phyloP scores from a whole-genome alignment of 2,113 vertebrate genomes.

The Melanerpes aurifrons region DNA sequence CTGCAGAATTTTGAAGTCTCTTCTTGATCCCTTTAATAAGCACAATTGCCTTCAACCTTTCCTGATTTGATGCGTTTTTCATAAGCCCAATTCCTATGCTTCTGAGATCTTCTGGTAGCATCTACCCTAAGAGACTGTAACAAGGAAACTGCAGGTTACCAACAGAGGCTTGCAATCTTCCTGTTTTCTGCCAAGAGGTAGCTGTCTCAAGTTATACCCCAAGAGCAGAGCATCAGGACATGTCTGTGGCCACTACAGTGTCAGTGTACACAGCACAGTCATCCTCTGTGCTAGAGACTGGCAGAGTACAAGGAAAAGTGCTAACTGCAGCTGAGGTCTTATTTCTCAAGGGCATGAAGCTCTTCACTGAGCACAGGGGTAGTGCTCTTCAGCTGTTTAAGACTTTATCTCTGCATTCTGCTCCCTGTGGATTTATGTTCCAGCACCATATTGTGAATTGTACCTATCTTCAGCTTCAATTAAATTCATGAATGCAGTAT shows the following conservation, averaged over 20 bases:
- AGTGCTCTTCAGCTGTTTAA: constrained; percentile 30
- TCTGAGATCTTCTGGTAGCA: not conserved
- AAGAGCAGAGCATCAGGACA: not conserved
- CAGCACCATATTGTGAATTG: constrained; percentile 63
- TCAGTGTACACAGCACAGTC: not conserved
- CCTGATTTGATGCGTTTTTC: not conserved
- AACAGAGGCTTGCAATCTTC: not conserved
- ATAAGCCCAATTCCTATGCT: not conserved
- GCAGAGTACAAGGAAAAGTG: not conserved
- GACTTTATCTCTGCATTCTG: constrained; percentile 37
- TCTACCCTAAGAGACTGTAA: not conserved
- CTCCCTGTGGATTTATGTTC: constrained; percentile 59
- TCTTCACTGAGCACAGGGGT: constrained; percentile 36
- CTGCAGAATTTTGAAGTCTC: not conserved
- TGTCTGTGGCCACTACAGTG: accelerated
- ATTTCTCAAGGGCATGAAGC: constrained; percentile 46
- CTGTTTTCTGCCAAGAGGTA: not conserved
- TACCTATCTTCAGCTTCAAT: constrained; percentile 59
- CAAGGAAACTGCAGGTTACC: not conserved
- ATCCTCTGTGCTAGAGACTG: not conserved
- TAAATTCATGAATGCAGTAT: constrained; percentile 37
- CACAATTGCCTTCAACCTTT: not conserved
- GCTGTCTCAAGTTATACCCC: not conserved
- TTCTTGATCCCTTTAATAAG: not conserved
- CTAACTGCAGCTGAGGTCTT: not conserved